These are phyloP conservation scores for Nebria salina DNA, from an alignment of 2,888 invertebrate genomes.

Conservation along the genomic window DNA sequence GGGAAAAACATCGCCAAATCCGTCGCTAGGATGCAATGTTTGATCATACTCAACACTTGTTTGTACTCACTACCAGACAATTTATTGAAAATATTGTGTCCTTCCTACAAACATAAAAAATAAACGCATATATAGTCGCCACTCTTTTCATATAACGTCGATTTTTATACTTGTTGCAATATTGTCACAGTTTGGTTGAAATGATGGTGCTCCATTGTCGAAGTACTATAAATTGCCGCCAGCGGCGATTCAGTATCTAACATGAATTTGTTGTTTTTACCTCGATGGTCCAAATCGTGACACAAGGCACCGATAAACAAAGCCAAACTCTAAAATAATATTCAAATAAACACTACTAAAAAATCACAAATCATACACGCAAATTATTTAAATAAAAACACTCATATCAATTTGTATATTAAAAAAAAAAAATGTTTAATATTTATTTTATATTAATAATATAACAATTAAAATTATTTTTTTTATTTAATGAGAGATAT, in stretches of 20 bases:
- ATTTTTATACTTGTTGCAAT: constrained; percentile 72
- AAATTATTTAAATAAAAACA: not conserved
- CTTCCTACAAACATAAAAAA: constrained; percentile 69
- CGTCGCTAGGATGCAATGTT: constrained; percentile 86
- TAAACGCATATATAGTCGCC: not conserved
- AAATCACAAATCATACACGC: no score
- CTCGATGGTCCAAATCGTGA: constrained; percentile 87
- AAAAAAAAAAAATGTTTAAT: not conserved
- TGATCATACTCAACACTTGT: constrained; percentile 77
- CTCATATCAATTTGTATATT: not conserved
- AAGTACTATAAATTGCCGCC: constrained; percentile 85
- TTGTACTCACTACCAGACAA: constrained; percentile 78
- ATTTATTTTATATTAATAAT: no score
- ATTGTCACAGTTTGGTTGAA: constrained; percentile 90
- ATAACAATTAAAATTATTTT: no score
- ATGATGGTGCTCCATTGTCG: constrained; percentile 88
- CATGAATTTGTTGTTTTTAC: constrained; percentile 89
- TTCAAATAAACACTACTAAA: no score
- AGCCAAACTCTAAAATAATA: constrained; percentile 71
- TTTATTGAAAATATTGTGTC: constrained; percentile 85
- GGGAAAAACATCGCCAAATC: constrained; percentile 85
- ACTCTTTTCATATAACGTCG: not conserved
- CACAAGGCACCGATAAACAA: constrained; percentile 84
- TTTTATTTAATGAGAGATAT: not conserved
- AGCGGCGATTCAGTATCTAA: constrained; percentile 82